These are phyloP conservation scores for Pseudeuparius sepicola DNA, from an alignment of 2,888 invertebrate species.

Conservation along the genomic window DNA sequence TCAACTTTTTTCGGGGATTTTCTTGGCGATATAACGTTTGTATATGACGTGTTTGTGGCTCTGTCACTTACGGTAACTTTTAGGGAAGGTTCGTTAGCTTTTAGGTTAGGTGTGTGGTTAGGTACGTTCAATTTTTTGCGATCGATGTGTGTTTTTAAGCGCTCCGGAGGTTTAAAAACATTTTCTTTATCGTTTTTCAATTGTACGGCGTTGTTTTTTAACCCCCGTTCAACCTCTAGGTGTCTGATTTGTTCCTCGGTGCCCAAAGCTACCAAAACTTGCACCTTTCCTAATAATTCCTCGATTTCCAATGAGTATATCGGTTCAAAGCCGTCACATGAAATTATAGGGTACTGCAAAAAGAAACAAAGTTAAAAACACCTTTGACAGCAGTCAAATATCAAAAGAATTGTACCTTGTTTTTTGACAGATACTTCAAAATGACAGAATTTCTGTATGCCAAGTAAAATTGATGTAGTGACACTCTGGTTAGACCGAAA, in stretches of 20 bases:
- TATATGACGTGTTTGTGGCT: neutral
- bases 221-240: conserved; percentile 39
- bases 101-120: no score
- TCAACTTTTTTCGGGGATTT: conserved; percentile 14
- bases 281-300: conserved; percentile 43
- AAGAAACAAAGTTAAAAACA: no score
- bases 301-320: conserved; percentile 41
- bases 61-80: neutral
- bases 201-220: conserved; percentile 32
- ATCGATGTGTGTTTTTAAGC: neutral
- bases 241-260: conserved; percentile 49
- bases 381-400: no score
- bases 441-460: conserved; percentile 48
- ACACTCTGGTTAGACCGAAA: conserved; percentile 44
- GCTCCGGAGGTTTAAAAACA: conserved; percentile 4
- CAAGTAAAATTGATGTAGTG: conserved; percentile 50
- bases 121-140: neutral
- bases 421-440: conserved; percentile 43
- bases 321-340: conserved; percentile 49
- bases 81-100: neutral
- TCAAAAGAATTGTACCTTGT: conserved; percentile 46
- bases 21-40: neutral
- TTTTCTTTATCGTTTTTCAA: conserved; percentile 21
- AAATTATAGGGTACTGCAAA: conserved; percentile 53
- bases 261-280: conserved; percentile 49